phyloP scores from a whole-genome alignment of 2,113 vertebrate genomes.

The Apteryx mantelli region DNA sequence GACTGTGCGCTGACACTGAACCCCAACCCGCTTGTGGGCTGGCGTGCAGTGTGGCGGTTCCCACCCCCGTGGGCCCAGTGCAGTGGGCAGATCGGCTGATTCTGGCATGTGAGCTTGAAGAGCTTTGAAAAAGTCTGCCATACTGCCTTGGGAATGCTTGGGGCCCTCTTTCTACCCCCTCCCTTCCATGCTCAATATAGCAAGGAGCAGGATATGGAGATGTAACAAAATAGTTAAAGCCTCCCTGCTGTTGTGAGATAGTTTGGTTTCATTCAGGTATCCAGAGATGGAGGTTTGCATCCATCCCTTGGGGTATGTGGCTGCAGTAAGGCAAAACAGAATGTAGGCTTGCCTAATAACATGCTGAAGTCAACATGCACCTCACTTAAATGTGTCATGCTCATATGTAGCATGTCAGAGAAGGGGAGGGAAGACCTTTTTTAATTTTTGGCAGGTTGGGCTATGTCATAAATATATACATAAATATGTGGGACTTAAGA shows the following conservation, averaged over 20 bases:
- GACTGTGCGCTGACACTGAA: accelerated
- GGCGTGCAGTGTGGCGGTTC: accelerated
- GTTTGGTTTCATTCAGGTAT: not conserved
- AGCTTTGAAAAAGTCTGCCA: not conserved
- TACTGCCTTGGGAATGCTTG: not conserved
- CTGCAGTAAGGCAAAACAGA: not conserved
- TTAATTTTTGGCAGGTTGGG: not conserved
- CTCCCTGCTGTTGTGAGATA: not conserved
- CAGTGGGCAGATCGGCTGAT: accelerated
- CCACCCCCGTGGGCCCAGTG: too few relatives aligned
- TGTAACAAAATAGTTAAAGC: not conserved
- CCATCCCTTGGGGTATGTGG: not conserved
- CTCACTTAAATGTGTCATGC: accelerated
- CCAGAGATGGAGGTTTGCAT: not conserved
- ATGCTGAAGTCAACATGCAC: not conserved
- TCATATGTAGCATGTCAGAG: accelerated
- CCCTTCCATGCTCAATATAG: accelerated
- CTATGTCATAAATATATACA: not conserved
- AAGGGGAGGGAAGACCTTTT: not conserved
- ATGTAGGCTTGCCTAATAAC: not conserved
- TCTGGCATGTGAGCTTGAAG: accelerated
- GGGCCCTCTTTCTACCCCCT: not conserved
- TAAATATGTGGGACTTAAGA: not conserved
- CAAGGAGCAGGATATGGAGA: not conserved
- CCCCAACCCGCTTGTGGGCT: not conserved